These are phyloP conservation scores for Denticeps clupeoides DNA, from an alignment of 2,797 vertebrate species.

Conservation along the genomic window DNA sequence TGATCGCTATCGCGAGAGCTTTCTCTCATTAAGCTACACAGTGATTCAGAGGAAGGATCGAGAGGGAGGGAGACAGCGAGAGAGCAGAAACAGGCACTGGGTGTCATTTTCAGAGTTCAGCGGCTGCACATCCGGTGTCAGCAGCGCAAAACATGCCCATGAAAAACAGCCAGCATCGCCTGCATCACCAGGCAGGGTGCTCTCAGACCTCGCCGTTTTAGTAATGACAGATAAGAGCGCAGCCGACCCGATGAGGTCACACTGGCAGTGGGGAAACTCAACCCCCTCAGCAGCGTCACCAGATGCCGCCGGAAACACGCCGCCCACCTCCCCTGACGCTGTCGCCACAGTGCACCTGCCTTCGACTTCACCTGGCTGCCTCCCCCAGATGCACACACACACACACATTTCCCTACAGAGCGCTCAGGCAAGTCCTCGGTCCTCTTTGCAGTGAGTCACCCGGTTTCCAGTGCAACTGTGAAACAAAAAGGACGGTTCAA, in stretches of 20 bases:
- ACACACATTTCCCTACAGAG: too few relatives aligned
- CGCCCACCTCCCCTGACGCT: neutral
- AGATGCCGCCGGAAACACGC: neutral
- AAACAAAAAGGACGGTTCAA: too few relatives aligned
- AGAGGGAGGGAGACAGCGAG: too few relatives aligned
- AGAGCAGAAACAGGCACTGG: constrained; percentile 2
- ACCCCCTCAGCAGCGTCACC: neutral
- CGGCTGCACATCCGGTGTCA: constrained; percentile 34
- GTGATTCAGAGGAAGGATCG: neutral
- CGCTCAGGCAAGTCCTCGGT: too few relatives aligned
- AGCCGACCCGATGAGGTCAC: neutral
- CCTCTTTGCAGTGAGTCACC: too few relatives aligned
- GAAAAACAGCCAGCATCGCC: constrained; percentile 21
- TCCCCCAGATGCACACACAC: too few relatives aligned
- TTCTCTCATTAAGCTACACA: neutral
- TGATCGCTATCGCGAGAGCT: too few relatives aligned
- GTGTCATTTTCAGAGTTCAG: constrained; percentile 19
- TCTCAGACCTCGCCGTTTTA: neutral
- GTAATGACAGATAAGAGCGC: constrained; percentile 1
- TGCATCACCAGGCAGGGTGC: constrained; percentile 5
- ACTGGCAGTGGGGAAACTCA: neutral
- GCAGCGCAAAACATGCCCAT: constrained; percentile 26
- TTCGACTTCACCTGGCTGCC: neutral
- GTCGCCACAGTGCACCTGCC: neutral
- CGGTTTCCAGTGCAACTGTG: too few relatives aligned